Conservation (phyloP, 2,888 invertebrate species). For the Mythimna lalbum region DNA sequence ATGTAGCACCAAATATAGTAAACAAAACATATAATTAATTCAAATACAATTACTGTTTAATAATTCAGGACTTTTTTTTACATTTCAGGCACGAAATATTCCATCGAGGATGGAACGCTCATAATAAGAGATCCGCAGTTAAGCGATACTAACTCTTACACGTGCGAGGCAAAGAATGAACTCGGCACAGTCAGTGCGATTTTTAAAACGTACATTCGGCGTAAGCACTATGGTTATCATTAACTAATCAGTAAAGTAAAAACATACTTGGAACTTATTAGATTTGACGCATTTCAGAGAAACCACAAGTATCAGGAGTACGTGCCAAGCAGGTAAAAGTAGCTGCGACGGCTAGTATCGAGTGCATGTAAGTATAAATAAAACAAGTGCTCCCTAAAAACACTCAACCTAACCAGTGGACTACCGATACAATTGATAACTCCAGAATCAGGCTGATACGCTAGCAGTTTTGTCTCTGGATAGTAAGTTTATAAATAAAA, state of each 20-base stretch:
- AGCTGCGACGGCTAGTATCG: constrained; percentile 19
- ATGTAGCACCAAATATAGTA: no score
- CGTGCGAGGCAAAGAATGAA: neutral
- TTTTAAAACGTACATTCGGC: neutral
- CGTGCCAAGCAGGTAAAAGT: constrained; percentile 8
- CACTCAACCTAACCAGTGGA: no score
- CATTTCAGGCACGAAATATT: constrained; percentile 35
- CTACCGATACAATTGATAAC: no score
- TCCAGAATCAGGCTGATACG: no score
- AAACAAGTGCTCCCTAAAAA: no score
- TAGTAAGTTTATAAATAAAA: no score
- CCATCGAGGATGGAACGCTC: constrained; percentile 24
- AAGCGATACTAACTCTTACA: neutral
- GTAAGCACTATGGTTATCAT: constrained; percentile 19
- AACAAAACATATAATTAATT: neutral
- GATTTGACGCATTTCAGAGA: constrained; percentile 35
- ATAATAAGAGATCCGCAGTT: constrained; percentile 29
- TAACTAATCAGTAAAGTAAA: no score
- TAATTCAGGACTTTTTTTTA: neutral
- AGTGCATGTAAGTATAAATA: constrained; percentile 44
- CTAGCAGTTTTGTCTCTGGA: no score
- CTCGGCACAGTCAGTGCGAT: neutral
- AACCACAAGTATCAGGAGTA: constrained; percentile 38
- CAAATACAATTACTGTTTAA: neutral
- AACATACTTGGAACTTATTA: neutral